Base-by-base conservation (phyloP, 1,140 invertebrate species). In the Heliothis virescens region DNA sequence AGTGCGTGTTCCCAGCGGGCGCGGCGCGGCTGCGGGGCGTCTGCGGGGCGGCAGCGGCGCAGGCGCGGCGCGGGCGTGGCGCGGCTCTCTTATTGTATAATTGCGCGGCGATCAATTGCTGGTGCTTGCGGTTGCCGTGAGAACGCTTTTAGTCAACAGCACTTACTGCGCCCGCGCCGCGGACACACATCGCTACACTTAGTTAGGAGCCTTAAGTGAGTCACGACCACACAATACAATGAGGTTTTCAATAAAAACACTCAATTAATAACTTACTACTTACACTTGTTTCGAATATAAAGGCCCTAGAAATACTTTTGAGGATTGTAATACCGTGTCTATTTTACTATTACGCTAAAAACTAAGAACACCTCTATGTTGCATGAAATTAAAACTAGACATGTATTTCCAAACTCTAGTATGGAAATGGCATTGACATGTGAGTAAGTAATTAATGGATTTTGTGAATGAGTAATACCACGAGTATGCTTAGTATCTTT, bases 21-120 rank as follows among this genome's bases (percentile, higher is more conserved):
- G 47, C 59, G 62, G 48, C 26, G 67, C 57, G 41, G 18, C 59
- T 52, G 41, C 73, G 59, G 59, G 16, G 63, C 55, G 53, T 41
- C 55, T 21, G 62, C 55, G 34, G 29, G 74, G 47, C 34, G 34
- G 50, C 47, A 50, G 60, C 60, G 62, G 72, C 12, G 63, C 62
- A 47, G 50, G 9, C 1, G 18, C 65, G 41, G 77, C 16, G 41
- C 29, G 21, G 60, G 47, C 41, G n/a, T 4, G 18, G 41, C 12
- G 55, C n/a, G 81, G 85, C 82, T 83, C 83, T 84, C 53, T 82
- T 75, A 91, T 91, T 90, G 89, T 87, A 84, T 91, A 92, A 92
- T 92, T 91, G 89, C 79, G 53, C 29, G 53, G 75, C 85, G 86
- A 89, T 88, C 89, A 89, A 89, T 90, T 87, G 87, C 47, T 77